phyloP scores from a whole-genome alignment of 2,888 invertebrate species.

The Proisotoma minuta region DNA sequence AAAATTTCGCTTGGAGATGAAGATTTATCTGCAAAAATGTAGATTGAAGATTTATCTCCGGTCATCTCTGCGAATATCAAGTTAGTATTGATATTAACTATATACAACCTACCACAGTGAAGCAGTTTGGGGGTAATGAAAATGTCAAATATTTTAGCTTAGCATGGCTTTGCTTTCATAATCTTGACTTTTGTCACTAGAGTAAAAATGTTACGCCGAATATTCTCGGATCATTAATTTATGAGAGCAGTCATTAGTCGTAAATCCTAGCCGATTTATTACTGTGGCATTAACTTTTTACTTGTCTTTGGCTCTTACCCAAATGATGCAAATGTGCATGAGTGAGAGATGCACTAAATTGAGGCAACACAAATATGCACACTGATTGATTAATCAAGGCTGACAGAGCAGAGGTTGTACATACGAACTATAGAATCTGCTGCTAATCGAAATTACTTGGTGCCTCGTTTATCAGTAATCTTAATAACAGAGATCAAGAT shows the following conservation, averaged over 20 bases:
- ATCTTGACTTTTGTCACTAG: no score
- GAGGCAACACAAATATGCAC: background rate
- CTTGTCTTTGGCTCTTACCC: slow-evolving; percentile 32
- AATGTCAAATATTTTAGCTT: background rate
- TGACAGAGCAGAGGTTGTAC: no score
- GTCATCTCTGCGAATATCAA: no score
- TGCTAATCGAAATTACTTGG: no score
- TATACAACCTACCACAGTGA: background rate
- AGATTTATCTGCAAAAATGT: no score
- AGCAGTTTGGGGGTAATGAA: background rate
- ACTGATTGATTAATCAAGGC: slow-evolving; percentile 10
- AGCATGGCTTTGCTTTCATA: background rate
- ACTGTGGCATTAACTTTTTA: slow-evolving; percentile 22
- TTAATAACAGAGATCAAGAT: no score
- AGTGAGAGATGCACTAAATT: background rate
- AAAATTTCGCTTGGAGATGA: no score
- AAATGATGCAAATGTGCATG: slow-evolving; percentile 7
- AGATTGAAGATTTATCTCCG: no score
- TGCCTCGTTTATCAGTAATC: no score
- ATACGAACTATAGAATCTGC: no score
- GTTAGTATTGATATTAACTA: no score
- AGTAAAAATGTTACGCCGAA: background rate
- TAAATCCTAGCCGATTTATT: slow-evolving; percentile 36
- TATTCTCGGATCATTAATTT: slow-evolving; percentile 27
- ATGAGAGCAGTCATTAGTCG: slow-evolving; percentile 32